Conservation (phyloP, 2,797 vertebrate genomes). For the Mus spretus region DNA sequence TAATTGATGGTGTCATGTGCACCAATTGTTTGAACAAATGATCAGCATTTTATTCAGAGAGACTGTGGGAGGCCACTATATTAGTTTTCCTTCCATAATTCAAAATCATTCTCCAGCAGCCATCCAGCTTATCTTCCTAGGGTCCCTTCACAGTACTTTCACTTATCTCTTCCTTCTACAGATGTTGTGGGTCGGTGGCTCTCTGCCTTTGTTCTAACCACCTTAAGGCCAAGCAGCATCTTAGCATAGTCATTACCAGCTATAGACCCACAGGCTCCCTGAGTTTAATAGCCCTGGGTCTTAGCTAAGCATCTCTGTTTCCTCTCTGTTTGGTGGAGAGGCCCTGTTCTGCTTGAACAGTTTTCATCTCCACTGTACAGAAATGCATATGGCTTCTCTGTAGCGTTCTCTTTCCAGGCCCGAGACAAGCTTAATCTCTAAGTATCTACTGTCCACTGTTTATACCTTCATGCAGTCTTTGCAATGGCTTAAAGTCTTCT, state of each 20-base stretch:
- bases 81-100: neutral
- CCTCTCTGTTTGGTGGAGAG: neutral
- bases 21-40: neutral
- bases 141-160: neutral
- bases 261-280: neutral
- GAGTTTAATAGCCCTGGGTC: neutral
- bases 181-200: neutral
- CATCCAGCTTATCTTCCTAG: neutral
- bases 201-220: neutral
- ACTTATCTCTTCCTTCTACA: neutral
- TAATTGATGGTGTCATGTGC: neutral
- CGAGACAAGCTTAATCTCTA: neutral
- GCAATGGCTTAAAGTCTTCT: neutral
- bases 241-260: neutral
- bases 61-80: neutral
- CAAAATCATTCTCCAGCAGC: neutral
- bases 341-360: neutral
- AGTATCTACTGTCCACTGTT: neutral
- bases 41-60: neutral
- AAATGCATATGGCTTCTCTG: neutral
- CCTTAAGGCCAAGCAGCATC: neutral
- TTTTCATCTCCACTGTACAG: neutral
- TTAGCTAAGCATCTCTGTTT: neutral
- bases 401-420: neutral
- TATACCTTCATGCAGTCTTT: neutral